phyloP scores from a whole-genome alignment of 2,797 vertebrate genomes.

The Artibeus lituratus region DNA sequence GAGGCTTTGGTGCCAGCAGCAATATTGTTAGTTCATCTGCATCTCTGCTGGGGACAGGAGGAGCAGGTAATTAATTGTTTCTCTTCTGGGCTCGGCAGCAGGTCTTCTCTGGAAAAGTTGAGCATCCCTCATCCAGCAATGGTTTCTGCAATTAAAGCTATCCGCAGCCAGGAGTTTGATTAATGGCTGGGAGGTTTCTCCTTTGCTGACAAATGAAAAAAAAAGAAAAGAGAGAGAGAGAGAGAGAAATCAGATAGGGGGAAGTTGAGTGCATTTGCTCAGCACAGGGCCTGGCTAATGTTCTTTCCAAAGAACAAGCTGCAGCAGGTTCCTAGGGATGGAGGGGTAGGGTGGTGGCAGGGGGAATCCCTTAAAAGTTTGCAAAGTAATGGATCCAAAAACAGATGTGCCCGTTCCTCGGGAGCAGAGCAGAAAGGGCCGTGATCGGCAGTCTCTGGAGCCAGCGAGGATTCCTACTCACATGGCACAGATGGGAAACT shows the following conservation, averaged over 20 bases:
- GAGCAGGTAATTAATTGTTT: slow-evolving; percentile 46
- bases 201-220: slow-evolving; percentile 73
- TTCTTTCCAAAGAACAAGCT: slow-evolving; percentile 51
- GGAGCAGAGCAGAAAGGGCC: not conserved
- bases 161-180: slow-evolving; percentile 56
- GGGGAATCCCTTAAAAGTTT: slow-evolving; percentile 37
- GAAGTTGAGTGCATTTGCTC: slow-evolving; percentile 42
- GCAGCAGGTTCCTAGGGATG: slow-evolving; percentile 23
- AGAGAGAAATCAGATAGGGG: slow-evolving; percentile 61
- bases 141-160: slow-evolving; percentile 69
- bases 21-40: slow-evolving; percentile 61
- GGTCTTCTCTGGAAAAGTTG: slow-evolving; percentile 60
- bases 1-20: slow-evolving; percentile 51
- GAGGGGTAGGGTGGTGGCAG: not conserved
- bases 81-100: not conserved
- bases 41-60: slow-evolving; percentile 53
- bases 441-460: not conserved
- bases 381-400: slow-evolving; percentile 42
- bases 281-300: slow-evolving; percentile 32
- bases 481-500: not conserved
- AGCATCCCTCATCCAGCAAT: slow-evolving; percentile 48
- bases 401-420: not conserved
- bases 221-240: not conserved
- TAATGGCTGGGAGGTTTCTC: slow-evolving; percentile 73
- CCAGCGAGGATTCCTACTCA: not conserved